Conservation (phyloP, 2,113 vertebrate genomes). For the Grallaria varia region DNA sequence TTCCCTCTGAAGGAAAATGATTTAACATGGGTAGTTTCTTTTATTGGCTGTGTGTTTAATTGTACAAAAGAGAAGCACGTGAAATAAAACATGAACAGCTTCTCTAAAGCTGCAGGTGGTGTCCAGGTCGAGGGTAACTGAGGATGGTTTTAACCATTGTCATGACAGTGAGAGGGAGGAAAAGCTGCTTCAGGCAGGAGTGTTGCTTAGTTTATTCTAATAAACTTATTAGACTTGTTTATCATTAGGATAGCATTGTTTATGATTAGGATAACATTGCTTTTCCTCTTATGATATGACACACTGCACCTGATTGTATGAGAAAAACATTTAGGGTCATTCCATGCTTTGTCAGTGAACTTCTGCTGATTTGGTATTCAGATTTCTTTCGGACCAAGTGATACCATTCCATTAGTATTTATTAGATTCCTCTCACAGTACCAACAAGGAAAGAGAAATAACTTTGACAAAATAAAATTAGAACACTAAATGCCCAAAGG, state of each 20-base stretch:
- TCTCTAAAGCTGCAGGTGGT: neutral
- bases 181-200: neutral
- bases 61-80: neutral
- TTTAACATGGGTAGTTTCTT: fast-evolving
- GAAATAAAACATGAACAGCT: neutral
- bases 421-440: neutral
- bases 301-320: neutral
- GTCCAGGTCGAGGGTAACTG: neutral
- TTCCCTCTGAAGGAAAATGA: neutral
- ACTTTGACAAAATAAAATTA: neutral
- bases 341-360: neutral
- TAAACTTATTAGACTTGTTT: neutral
- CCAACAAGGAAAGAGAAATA: neutral
- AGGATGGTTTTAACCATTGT: neutral
- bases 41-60: neutral
- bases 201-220: neutral
- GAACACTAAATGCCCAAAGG: neutral
- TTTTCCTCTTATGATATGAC: neutral
- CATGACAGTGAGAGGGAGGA: neutral
- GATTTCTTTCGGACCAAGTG: neutral
- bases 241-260: neutral
- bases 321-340: neutral
- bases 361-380: neutral
- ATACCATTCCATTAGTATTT: neutral
- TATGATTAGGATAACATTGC: neutral